Percentiles rank a stretch among this genome's conserved stretches.
These are phyloP conservation scores for Drosophila paulistorum DNA, from an alignment of 1,140 invertebrate genomes.

Conservation along the genomic window DNA sequence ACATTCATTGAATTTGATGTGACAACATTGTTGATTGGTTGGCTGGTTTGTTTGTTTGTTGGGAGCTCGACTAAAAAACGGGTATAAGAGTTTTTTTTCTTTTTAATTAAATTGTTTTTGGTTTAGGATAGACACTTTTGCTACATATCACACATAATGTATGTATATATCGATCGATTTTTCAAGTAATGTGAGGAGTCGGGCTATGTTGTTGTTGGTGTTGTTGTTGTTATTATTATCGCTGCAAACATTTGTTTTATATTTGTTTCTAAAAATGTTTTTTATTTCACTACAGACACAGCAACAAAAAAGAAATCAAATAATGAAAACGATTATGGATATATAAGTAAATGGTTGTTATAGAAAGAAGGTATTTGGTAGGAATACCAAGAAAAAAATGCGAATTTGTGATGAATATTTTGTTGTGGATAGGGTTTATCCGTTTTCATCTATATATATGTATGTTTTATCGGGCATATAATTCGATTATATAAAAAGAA, in stretches of 20 bases:
- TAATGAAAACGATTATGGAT: neutral
- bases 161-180: slow-evolving; percentile 36
- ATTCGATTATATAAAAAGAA: slow-evolving; percentile 30
- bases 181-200: slow-evolving; percentile 74
- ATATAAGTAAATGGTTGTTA: too few relatives aligned
- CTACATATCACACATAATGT: slow-evolving; percentile 34
- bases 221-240: slow-evolving; percentile 4
- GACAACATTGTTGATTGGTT: slow-evolving; percentile 51
- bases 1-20: slow-evolving; percentile 77
- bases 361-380: too few relatives aligned
- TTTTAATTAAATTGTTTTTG: slow-evolving; percentile 35
- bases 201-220: slow-evolving; percentile 60
- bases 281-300: neutral
- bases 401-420: slow-evolving; percentile 33
- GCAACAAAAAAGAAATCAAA: neutral
- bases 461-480: slow-evolving; percentile 15
- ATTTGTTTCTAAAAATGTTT: slow-evolving; percentile 25
- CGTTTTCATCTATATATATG: slow-evolving; percentile 4
- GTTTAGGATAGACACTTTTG: slow-evolving; percentile 37
- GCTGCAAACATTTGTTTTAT: slow-evolving; percentile 23
- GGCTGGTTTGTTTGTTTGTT: slow-evolving; percentile 6
- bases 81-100: slow-evolving; percentile 33
- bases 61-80: slow-evolving; percentile 24
- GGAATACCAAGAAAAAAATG: neutral
- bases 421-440: neutral